These are phyloP conservation scores for Murina feae DNA, from an alignment of 2,113 vertebrate species.

Conservation along the genomic window DNA sequence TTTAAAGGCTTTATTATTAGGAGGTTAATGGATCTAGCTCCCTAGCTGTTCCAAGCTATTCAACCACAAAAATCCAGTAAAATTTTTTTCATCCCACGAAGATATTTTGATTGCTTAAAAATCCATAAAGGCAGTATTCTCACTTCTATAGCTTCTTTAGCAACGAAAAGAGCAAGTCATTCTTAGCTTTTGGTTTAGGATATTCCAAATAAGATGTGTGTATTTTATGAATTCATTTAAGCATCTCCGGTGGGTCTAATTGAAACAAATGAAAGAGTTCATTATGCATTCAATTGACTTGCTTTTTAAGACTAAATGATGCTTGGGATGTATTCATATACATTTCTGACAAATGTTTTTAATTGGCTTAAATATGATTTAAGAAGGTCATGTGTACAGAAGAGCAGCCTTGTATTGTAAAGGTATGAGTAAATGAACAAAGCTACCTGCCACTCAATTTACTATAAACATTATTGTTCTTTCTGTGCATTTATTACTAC, in stretches of 20 bases:
- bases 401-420: constrained; percentile 18
- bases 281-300: constrained; percentile 21
- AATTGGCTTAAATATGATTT: constrained; percentile 45
- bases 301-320: constrained; percentile 21
- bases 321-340: constrained; percentile 40
- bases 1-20: constrained; percentile 35
- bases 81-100: background rate
- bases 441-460: background rate
- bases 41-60: background rate
- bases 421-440: constrained; percentile 2
- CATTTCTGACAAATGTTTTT: constrained; percentile 43
- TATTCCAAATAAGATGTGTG: background rate
- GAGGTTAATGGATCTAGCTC: background rate
- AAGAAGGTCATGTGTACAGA: constrained; percentile 22
- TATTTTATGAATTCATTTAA: constrained; percentile 36
- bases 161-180: constrained; percentile 29
- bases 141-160: constrained; percentile 15
- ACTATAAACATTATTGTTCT: background rate
- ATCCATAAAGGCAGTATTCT: background rate
- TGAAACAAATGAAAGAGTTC: constrained; percentile 37
- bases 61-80: background rate
- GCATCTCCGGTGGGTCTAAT: constrained; percentile 26
- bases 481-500: background rate
- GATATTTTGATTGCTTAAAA: constrained; percentile 29
- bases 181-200: constrained; percentile 20